Conservation (phyloP, 2,888 invertebrate species). For the Serripes groenlandicus region DNA sequence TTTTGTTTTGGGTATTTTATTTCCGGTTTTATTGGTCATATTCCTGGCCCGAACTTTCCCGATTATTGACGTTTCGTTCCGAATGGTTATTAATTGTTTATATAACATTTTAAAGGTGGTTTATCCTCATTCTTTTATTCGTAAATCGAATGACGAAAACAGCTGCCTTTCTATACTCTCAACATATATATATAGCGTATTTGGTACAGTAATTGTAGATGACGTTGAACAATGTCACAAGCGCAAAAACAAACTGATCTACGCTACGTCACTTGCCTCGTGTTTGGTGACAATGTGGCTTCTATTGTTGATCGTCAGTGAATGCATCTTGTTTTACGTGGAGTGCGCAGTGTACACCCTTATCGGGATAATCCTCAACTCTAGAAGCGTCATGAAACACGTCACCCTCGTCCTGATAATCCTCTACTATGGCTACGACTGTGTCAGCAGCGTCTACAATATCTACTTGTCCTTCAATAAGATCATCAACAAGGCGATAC, state of each 20-base stretch:
- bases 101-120: slow-evolving; percentile 35
- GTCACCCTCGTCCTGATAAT: slow-evolving; percentile 45
- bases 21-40: slow-evolving; percentile 22
- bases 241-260: slow-evolving; percentile 40
- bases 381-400: slow-evolving; percentile 46
- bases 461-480: slow-evolving; percentile 36
- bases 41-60: slow-evolving; percentile 33
- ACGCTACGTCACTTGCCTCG: slow-evolving; percentile 33
- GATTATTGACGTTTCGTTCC: slow-evolving; percentile 37
- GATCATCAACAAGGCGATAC: slow-evolving; percentile 38
- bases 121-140: slow-evolving; percentile 14
- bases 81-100: slow-evolving; percentile 41
- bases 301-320: slow-evolving; percentile 32
- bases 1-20: slow-evolving; percentile 8
- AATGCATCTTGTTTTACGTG: slow-evolving; percentile 57
- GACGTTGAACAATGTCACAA: slow-evolving; percentile 29
- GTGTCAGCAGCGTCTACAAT: slow-evolving; percentile 37
- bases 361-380: slow-evolving; percentile 52
- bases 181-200: neutral
- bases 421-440: slow-evolving; percentile 48
- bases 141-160: neutral
- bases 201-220: slow-evolving; percentile 40
- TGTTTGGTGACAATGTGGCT: slow-evolving; percentile 45
- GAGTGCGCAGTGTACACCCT: slow-evolving; percentile 52
- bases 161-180: neutral